A percentile compares a stretch with the other conserved stretches of the same genome.
Conservation (phyloP, 1,140 invertebrate genomes). For the Zaprionus ornatus region DNA sequence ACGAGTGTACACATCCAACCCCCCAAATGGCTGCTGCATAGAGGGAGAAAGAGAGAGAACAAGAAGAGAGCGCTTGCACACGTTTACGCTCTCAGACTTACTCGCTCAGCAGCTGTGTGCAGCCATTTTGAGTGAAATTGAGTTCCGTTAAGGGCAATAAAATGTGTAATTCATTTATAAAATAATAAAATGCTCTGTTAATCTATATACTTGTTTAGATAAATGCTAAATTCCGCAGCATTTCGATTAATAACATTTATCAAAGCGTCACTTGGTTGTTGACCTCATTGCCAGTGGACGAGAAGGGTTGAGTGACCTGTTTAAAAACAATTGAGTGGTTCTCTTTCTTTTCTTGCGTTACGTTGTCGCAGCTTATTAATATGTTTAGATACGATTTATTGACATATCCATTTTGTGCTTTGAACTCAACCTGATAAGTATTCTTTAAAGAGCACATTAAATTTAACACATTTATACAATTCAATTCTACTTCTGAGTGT, state of each 20-base stretch:
- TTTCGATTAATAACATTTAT: conserved; percentile 14
- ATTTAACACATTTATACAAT: conserved; percentile 1
- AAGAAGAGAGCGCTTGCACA: not conserved
- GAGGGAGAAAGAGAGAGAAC: conserved; percentile 12
- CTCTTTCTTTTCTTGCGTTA: not conserved
- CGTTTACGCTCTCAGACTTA: conserved; percentile 5
- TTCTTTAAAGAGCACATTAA: conserved; percentile 4
- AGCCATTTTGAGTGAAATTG: conserved; percentile 65
- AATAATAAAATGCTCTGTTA: not conserved
- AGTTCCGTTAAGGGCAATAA: conserved; percentile 20
- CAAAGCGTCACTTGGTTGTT: conserved; percentile 53
- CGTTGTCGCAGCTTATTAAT: conserved; percentile 1
- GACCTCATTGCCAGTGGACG: conserved; percentile 63
- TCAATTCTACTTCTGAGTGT: conserved; percentile 8
- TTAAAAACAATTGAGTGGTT: conserved; percentile 50
- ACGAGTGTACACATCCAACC: conserved; percentile 26
- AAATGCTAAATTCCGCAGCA: conserved; percentile 6
- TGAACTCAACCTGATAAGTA: not conserved
- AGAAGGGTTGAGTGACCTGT: conserved; percentile 73
- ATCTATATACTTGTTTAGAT: not conserved
- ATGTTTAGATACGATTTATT: conserved; percentile 9
- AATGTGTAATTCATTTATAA: conserved; percentile 1
- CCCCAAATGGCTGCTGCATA: conserved; percentile 9
- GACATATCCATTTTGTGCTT: not conserved
- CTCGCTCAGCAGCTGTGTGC: not conserved